Evolutionary conservation across 2,113 vertebrate genomes (phyloP), one percentile per base, ranked within the genome.

Genomic region (Mormyrus lacerda): DNA sequence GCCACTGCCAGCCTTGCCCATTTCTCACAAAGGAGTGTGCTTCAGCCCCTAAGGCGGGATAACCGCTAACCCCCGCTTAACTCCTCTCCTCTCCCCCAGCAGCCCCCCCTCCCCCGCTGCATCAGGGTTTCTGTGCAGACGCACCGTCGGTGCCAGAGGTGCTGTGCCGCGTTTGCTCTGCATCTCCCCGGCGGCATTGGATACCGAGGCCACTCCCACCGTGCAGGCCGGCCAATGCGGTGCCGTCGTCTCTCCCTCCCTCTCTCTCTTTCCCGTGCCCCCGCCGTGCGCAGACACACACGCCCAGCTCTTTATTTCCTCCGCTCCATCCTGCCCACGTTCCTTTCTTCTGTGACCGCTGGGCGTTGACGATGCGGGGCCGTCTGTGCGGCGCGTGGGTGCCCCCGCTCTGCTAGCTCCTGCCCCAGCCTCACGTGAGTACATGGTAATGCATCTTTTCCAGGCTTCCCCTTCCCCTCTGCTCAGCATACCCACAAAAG

Each of bases 381-480:
- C 85, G 87, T 91, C 87, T 90, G 51, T 42, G 21, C 65, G 24
- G 85, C 89, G 91, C 90, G 82, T 90, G 91, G 85, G 92, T 94
- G 94, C 93, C 95, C 93, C 94, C 91, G 90, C 92, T 87, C 88
- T 90, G 31, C 89, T 90, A 90, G 87, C 65, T 91, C 83, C 91
- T 90, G 89, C 88, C 88, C 90, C 89, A 90, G 89, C 90, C 94
- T 91, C 91, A 93, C 91, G 96, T 96, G 93, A 96, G 96, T 96
- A 93, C 89, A 90, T 27, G 86, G 65, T n/a, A 45, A 27, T 87
- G 42, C 76, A 39, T 69, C n/a, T 82, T 82, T 82, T 44, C 42
- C 15, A 82, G 31, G 17, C n/a, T 82, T 21, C 15, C 35, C 44
- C 76, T 42, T 82, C 76, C 21, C 17, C 39, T 19, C 17, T 39